Percentiles rank a stretch among this genome's conserved stretches.
These are phyloP conservation scores for Cichladusa arquata DNA, from an alignment of 2,113 vertebrate species.

Conservation along the genomic window DNA sequence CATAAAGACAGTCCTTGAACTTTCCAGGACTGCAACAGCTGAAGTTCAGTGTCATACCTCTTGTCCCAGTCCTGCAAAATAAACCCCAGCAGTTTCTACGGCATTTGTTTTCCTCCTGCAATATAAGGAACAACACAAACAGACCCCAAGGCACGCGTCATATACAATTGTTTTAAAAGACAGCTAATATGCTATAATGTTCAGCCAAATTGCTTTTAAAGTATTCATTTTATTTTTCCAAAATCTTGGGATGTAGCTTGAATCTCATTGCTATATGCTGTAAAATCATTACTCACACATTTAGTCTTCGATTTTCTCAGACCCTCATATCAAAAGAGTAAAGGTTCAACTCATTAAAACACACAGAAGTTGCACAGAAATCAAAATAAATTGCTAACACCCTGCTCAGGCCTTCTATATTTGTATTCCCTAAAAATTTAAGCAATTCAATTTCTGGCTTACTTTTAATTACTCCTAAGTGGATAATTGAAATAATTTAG, in stretches of 20 bases:
- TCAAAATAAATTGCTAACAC: neutral
- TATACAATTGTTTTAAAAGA: neutral
- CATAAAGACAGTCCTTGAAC: neutral
- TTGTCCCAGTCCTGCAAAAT: neutral
- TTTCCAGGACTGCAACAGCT: neutral
- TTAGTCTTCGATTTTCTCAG: neutral
- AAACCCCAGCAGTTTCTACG: neutral
- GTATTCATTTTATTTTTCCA: neutral
- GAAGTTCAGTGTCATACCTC: neutral
- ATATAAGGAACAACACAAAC: neutral
- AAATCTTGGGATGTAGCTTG: neutral
- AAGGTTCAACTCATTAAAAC: neutral
- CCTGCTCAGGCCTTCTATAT: neutral
- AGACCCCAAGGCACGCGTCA: neutral
- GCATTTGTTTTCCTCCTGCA: neutral
- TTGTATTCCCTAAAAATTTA: neutral
- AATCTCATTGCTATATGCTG: neutral
- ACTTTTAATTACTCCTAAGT: neutral
- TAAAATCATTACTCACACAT: neutral
- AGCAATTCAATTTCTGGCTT: neutral
- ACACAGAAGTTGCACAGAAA: neutral
- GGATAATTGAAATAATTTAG: constrained; percentile 1
- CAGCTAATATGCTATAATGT: neutral
- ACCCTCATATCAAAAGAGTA: neutral
- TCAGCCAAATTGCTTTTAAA: neutral